phyloP scores from a whole-genome alignment of 23 tunicate genomes.

The Styela plicata region DNA sequence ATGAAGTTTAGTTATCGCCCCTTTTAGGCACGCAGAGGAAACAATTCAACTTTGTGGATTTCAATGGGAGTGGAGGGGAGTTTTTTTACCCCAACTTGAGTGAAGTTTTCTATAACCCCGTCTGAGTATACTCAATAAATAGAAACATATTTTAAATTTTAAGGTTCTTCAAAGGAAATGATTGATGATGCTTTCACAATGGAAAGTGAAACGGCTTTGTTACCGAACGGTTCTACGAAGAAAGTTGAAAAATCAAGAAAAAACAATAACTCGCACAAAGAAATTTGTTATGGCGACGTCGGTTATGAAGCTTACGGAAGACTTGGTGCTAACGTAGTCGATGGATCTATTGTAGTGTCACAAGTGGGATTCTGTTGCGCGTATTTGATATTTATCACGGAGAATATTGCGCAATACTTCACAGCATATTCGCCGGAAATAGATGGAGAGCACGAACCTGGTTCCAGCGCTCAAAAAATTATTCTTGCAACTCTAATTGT shows the following conservation, averaged over 20 bases:
- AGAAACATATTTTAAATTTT: too few relatives aligned
- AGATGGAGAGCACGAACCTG: conserved; percentile 29
- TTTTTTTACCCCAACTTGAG: too few relatives aligned
- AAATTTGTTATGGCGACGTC: conserved; percentile 92
- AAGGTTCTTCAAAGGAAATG: neutral
- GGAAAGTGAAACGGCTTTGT: conserved; percentile 25
- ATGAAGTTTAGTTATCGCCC: too few relatives aligned
- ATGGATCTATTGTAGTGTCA: conserved; percentile 81
- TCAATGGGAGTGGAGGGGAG: too few relatives aligned
- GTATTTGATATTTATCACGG: conserved; percentile 89
- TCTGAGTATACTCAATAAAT: too few relatives aligned
- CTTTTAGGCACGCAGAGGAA: too few relatives aligned
- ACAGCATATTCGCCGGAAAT: neutral
- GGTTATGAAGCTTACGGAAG: conserved; percentile 80
- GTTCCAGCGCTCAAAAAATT: conserved; percentile 37
- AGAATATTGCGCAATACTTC: conserved; percentile 82
- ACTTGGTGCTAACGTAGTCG: conserved; percentile 72
- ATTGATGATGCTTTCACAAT: conserved; percentile 16
- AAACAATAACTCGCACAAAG: conserved; percentile 13
- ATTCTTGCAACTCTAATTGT: conserved; percentile 45
- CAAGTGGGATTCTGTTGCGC: conserved; percentile 98
- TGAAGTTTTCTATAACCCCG: too few relatives aligned
- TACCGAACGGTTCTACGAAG: conserved; percentile 6
- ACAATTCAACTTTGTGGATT: too few relatives aligned
- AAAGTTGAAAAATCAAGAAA: neutral